A percentile compares a stretch with the other conserved stretches of the same genome.
Conservation (phyloP, 2,888 invertebrate genomes). For the Zhuqinia jingwanae region DNA sequence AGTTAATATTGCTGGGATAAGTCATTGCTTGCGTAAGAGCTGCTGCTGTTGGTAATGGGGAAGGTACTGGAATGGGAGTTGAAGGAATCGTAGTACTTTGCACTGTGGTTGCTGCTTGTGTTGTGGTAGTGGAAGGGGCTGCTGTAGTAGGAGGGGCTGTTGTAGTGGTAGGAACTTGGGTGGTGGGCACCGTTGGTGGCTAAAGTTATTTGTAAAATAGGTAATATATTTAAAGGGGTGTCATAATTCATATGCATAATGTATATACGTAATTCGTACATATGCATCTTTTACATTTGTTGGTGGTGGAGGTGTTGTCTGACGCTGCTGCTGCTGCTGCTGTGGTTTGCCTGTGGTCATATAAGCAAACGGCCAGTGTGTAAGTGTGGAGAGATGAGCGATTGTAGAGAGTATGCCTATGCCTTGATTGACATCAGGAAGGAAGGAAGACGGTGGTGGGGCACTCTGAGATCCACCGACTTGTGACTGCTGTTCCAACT, state of each 20-base stretch:
- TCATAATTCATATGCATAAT: neutral
- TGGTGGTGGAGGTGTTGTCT: neutral
- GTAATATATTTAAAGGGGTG: neutral
- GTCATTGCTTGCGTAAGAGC: constrained; percentile 2
- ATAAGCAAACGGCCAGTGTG: constrained; percentile 69
- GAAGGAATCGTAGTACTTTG: constrained; percentile 9
- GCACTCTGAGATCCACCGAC: constrained; percentile 54
- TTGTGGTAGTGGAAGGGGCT: constrained; percentile 11
- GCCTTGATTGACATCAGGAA: constrained; percentile 50
- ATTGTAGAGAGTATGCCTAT: constrained; percentile 58
- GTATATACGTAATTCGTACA: neutral
- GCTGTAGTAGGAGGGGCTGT: neutral
- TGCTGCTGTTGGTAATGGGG: neutral
- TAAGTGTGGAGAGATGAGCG: constrained; percentile 58
- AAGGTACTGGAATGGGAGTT: constrained; percentile 4
- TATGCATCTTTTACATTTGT: neutral
- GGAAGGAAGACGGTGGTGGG: constrained; percentile 50
- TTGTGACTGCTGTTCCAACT: neutral
- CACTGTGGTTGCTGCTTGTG: neutral
- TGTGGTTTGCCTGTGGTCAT: constrained; percentile 50
- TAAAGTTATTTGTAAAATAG: neutral
- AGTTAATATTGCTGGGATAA: no score
- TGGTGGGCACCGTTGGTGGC: neutral
- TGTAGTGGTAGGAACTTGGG: constrained; percentile 30
- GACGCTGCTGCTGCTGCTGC: neutral